Evolutionary conservation across 2,888 invertebrate genomes (phyloP).

Genomic region (Conus canariensis): DNA sequence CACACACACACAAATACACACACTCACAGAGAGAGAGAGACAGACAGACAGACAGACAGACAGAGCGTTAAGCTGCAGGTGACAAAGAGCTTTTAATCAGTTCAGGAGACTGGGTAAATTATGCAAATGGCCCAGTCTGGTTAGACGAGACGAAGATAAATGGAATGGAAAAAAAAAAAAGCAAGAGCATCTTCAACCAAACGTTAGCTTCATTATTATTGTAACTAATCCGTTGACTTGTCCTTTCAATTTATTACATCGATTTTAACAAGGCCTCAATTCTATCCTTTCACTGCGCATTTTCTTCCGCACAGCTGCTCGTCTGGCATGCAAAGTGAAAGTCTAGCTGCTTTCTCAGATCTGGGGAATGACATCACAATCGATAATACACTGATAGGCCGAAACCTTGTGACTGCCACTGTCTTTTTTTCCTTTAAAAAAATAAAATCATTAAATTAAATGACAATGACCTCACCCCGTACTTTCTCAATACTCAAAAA

Average conservation of each 20-base stretch:
- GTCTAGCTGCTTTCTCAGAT: neutral
- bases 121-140: conserved; percentile 22
- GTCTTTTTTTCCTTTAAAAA: neutral
- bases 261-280: neutral
- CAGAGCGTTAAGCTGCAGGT: neutral
- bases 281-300: neutral
- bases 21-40: too few relatives aligned
- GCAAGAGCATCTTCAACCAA: neutral
- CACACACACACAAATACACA: too few relatives aligned
- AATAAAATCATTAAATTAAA: neutral
- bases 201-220: neutral
- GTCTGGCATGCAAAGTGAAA: conserved; percentile 14
- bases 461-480: too few relatives aligned
- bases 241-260: neutral
- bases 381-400: neutral
- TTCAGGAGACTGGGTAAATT: conserved; percentile 15
- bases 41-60: neutral
- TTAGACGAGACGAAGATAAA: neutral
- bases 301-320: neutral
- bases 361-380: neutral
- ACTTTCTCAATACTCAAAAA: neutral
- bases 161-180: neutral
- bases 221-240: neutral
- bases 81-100: neutral
- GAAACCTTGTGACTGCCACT: neutral